Base-by-base conservation (phyloP, 2,888 invertebrate genomes). In the Corythucha ciliata region DNA sequence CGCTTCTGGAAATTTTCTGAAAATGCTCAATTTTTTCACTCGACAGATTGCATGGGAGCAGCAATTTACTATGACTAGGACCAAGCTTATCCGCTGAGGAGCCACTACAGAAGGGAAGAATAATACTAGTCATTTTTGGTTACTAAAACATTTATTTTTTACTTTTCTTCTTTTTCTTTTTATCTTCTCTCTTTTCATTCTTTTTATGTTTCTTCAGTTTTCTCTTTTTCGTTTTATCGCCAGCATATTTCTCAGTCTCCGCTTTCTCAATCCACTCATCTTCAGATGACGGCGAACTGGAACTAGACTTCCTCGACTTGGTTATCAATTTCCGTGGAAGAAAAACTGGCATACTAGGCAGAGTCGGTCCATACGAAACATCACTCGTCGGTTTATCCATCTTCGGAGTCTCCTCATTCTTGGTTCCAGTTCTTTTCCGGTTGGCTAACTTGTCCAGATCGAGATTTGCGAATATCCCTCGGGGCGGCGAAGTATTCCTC, bases 401-500 rank as follows among this genome's bases (percentile, higher is more conserved):
- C n/a, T n/a, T n/a, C n/a, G n/a, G n/a, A n/a, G n/a, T n/a, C n/a
- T n/a, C n/a, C n/a, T n/a, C n/a, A n/a, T n/a, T n/a, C n/a, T n/a
- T n/a, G 39, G 40, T 24, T 36, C 32, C 14, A 29, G 18, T 22
- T 40, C 52, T n/a, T n/a, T n/a, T n/a, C n/a, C n/a, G n/a, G n/a
- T n/a, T n/a, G n/a, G n/a, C n/a, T 0, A 79, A 62, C 63, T 72
- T 73, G 57, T 79, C 78, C 16, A 79, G 72, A 65, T 79, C 73
- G 51, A 80, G 68, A 61, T 79, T 78, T 0, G 79, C 78, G 59
- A 83, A 83, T 45, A 83, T 80, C 0, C 83, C 83, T 56, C 80
- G 70, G 0, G 83, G 80, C 0, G 83, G 83, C 0, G 82, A 81
- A 6, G 71, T 72, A 57, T 82, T 83, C 39, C 81, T 71, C 57